Percentiles rank a stretch among this genome's conserved stretches.
These are phyloP conservation scores for Nymphalis urticae DNA, from an alignment of 2,888 invertebrate species.

Conservation along the genomic window DNA sequence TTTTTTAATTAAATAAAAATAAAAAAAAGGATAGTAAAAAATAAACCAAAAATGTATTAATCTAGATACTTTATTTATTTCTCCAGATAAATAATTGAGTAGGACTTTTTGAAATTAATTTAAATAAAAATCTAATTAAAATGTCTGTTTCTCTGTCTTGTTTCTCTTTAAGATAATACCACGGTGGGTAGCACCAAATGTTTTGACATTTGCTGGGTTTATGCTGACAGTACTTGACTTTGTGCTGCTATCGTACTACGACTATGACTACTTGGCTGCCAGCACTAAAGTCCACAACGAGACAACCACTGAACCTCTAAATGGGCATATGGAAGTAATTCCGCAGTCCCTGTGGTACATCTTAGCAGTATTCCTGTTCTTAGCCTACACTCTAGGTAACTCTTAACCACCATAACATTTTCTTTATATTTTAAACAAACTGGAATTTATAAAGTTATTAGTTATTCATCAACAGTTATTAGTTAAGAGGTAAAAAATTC, in stretches of 20 bases:
- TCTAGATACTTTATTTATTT: no score
- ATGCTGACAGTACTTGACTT: constrained; percentile 94
- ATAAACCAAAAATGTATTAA: no score
- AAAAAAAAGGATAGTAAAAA: no score
- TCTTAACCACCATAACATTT: neutral
- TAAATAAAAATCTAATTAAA: no score
- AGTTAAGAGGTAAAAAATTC: no score
- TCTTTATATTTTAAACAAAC: neutral
- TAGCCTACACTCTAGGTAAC: constrained; percentile 97
- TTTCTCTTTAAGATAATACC: constrained; percentile 89
- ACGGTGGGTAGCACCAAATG: constrained; percentile 97
- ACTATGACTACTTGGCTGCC: constrained; percentile 92
- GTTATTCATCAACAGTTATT: no score
- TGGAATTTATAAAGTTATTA: neutral
- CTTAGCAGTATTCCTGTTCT: constrained; percentile 93
- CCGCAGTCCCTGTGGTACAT: constrained; percentile 93
- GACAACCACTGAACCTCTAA: constrained; percentile 55
- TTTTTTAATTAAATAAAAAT: no score
- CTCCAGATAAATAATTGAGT: no score
- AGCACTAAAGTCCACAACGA: constrained; percentile 70
- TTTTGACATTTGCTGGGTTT: constrained; percentile 97
- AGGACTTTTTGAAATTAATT: no score
- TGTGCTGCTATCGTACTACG: constrained; percentile 90
- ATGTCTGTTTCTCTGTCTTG: neutral
- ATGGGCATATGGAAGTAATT: constrained; percentile 76